A percentile compares a stretch with the other conserved stretches of the same genome.
Conservation (phyloP, 2,113 vertebrate species). For the Zosterops lateralis region DNA sequence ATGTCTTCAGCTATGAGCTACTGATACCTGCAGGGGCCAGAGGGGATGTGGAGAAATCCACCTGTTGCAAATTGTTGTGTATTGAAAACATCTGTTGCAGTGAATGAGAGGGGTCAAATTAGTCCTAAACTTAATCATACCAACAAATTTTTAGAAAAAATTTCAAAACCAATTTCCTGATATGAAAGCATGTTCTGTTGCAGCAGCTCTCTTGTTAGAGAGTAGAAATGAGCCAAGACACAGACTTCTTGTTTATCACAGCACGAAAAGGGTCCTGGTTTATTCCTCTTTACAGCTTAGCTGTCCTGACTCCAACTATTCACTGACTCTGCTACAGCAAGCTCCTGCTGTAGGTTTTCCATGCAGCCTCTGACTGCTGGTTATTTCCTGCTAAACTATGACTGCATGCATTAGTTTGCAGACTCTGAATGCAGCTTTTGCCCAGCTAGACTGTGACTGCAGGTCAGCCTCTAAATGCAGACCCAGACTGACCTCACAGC, state of each 20-base stretch:
- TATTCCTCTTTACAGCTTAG: not conserved
- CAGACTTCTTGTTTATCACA: not conserved
- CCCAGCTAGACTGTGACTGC: not conserved
- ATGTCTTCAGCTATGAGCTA: not conserved
- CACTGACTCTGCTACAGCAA: not conserved
- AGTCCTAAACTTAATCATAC: not conserved
- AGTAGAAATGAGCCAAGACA: not conserved
- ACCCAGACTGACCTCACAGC: not conserved
- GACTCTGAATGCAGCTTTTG: not conserved
- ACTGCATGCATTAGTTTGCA: not conserved
- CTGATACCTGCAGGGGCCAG: not conserved
- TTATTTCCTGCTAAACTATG: not conserved
- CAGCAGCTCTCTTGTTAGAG: not conserved
- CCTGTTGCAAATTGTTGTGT: not conserved
- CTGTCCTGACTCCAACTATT: not conserved
- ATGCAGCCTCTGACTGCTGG: not conserved
- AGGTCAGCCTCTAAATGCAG: not conserved
- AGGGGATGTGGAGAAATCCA: not conserved
- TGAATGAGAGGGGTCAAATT: not conserved
- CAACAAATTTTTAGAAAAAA: not conserved
- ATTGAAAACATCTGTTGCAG: not conserved
- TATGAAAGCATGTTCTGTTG: not conserved
- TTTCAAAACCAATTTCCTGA: not conserved
- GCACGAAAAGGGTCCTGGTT: not conserved
- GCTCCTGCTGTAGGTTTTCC: not conserved